Conservation (phyloP, 2,113 vertebrate genomes). For the Oncorhynchus masou region DNA sequence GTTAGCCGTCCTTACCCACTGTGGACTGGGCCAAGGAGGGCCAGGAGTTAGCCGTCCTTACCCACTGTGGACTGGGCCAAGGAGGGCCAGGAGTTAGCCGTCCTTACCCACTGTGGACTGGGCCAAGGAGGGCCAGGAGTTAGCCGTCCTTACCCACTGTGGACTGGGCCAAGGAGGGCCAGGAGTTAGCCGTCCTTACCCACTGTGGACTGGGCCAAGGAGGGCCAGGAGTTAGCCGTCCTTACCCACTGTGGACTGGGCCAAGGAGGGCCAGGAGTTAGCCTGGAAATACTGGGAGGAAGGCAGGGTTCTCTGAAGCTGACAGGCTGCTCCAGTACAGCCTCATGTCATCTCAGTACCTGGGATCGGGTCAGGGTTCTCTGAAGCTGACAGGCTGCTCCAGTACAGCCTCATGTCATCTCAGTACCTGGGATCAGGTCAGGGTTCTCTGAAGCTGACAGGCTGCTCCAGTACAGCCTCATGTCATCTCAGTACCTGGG, state of each 20-base stretch:
- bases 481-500: too few relatives aligned
- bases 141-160: conserved; percentile 6
- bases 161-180: background rate
- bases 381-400: too few relatives aligned
- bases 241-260: conserved; percentile 10
- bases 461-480: too few relatives aligned
- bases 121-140: background rate
- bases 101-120: conserved; percentile 8
- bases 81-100: background rate
- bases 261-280: background rate
- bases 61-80: conserved; percentile 1
- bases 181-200: background rate
- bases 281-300: conserved; percentile 18
- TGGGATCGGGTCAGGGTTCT: too few relatives aligned
- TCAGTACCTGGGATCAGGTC: too few relatives aligned
- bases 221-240: too few relatives aligned
- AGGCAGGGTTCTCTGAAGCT: conserved; percentile 14
- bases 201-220: background rate
- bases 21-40: background rate
- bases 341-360: too few relatives aligned
- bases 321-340: too few relatives aligned
- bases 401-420: too few relatives aligned
- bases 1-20: background rate
- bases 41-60: background rate
- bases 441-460: too few relatives aligned